Evolutionary conservation across 2,113 vertebrate species (phyloP).

Genomic region (Toxotes jaculatrix): DNA sequence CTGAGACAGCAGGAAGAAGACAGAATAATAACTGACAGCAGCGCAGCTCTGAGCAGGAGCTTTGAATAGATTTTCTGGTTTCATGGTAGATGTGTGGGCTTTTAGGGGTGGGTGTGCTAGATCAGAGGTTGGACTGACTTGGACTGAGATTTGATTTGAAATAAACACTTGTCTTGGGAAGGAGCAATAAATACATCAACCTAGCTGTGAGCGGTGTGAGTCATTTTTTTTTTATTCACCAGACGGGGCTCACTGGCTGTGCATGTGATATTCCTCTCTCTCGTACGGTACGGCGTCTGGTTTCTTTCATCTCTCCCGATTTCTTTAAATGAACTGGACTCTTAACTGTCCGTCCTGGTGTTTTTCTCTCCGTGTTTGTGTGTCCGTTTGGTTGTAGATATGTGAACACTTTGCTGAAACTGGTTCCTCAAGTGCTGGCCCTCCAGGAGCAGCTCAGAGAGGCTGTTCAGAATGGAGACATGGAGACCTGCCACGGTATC

Average conservation of each 20-base stretch:
- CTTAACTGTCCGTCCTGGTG: background rate
- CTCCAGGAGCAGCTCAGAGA: slow-evolving; percentile 96
- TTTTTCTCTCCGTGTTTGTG: slow-evolving; percentile 20
- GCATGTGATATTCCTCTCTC: background rate
- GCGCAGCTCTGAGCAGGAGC: slow-evolving; percentile 37
- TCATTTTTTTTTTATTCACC: slow-evolving; percentile 21
- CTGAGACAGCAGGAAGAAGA: slow-evolving; percentile 68
- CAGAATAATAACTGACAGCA: slow-evolving; percentile 60
- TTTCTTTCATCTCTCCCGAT: background rate
- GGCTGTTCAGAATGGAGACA: slow-evolving; percentile 96
- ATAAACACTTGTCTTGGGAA: slow-evolving; percentile 56
- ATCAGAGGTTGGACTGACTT: slow-evolving; percentile 51
- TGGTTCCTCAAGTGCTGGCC: slow-evolving; percentile 94
- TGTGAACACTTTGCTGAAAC: slow-evolving; percentile 96
- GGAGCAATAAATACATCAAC: slow-evolving; percentile 51
- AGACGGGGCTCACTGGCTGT: slow-evolving; percentile 1
- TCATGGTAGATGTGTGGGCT: slow-evolving; percentile 47
- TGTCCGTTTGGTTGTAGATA: slow-evolving; percentile 84
- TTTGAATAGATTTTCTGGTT: slow-evolving; percentile 60
- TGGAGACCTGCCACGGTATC: slow-evolving; percentile 98
- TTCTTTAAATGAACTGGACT: background rate
- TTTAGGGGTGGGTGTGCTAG: slow-evolving; percentile 56
- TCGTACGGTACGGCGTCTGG: background rate
- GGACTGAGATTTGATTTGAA: slow-evolving; percentile 52
- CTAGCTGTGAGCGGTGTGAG: slow-evolving; percentile 46